Evolutionary conservation across 2,888 invertebrate species (phyloP), one percentile per base, ranked within the genome.

Genomic region (Orgyia antiqua): DNA sequence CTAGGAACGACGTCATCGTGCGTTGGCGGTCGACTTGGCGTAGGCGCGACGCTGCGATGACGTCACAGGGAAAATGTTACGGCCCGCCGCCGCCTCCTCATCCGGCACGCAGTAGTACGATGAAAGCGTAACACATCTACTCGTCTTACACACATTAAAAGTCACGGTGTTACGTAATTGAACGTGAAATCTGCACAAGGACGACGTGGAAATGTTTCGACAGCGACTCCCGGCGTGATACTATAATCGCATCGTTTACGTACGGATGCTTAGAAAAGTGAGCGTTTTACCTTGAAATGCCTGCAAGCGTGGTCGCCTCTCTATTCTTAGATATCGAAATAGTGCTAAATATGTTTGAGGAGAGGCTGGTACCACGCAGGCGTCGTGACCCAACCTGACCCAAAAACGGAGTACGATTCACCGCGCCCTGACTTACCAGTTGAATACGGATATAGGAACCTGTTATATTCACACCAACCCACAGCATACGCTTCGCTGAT

Each of bases 351-450:
- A 61, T 60, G 62, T 64, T 70, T 45, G 51, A 63, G 63, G 68
- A 67, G 59, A 58, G 56, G 57, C 59, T 51, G 53, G 46, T 42
- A 69, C 54, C 61, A 77, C 83, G 84, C 84, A 84, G 75, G 84
- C 84, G 84, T 74, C 73, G 66, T 84, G 84, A 86, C 84, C 84
- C 64, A 79, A 67, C 65, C 72, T 82, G 84, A 86, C 84, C 84
- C 78, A 84, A 83, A 83, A 83, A 73, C 75, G 64, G 63, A 68
- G 54, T 64, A 63, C 66, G 72, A 64, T 65, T 69, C 66, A 69
- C 74, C 73, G 68, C 73, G 65, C 76, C 73, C 65, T 61, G 61
- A 63, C 61, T 60, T 61, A 61, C 71, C 65, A 69, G 65, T 73
- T 72, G 70, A 75, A 78, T 74, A 72, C 77, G 75, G 79, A 74